Conservation (phyloP, 2,797 vertebrate species). For the Gallirallus australis region DNA sequence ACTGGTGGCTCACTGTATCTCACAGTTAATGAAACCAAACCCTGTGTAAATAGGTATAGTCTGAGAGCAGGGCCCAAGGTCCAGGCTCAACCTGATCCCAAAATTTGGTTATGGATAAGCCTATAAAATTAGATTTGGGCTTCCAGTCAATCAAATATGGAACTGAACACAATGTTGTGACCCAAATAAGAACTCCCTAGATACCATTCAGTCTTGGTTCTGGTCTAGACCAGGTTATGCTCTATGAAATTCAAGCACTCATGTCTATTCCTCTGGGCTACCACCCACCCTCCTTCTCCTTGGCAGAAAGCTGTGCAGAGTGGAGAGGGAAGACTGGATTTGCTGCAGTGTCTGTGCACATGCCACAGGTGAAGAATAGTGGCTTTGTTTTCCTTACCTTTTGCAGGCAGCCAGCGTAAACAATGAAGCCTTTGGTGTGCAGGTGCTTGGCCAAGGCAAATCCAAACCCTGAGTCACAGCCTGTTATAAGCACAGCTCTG, state of each 20-base stretch:
- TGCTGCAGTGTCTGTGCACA: neutral
- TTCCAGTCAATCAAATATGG: neutral
- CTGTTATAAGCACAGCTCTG: slow-evolving; percentile 82
- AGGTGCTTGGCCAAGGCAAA: slow-evolving; percentile 81
- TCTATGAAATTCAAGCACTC: neutral
- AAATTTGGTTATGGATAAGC: neutral
- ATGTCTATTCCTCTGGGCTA: neutral
- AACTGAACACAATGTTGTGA: neutral
- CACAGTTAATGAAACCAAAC: neutral
- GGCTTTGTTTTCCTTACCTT: slow-evolving; percentile 75
- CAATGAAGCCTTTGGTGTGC: slow-evolving; percentile 78
- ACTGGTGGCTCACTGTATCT: neutral
- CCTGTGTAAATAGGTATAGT: neutral
- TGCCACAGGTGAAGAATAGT: neutral
- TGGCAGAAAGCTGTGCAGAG: neutral
- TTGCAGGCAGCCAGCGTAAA: slow-evolving; percentile 82
- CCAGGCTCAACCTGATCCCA: neutral
- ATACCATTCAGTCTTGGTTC: neutral
- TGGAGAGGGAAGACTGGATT: neutral
- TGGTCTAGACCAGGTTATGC: neutral
- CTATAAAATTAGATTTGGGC: neutral
- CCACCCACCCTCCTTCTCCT: neutral
- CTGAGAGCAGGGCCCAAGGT: neutral
- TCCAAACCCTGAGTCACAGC: slow-evolving; percentile 83
- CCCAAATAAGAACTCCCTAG: neutral